A percentile compares a stretch with the other conserved stretches of the same genome.
These are phyloP conservation scores for Drosophila arawakana DNA, from an alignment of 1,140 invertebrate genomes.

Conservation along the genomic window DNA sequence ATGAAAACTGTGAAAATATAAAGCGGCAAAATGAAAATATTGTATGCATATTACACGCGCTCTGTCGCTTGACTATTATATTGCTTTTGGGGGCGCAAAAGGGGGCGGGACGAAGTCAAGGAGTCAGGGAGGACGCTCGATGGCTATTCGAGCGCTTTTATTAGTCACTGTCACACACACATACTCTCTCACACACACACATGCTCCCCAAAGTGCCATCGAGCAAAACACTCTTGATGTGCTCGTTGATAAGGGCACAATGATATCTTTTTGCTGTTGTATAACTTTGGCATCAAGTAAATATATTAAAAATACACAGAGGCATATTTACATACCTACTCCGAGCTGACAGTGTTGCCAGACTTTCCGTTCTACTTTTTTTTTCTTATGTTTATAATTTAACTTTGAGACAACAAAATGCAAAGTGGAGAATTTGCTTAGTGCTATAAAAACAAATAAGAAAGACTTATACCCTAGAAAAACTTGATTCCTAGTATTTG, in stretches of 20 bases:
- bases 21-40: constrained; percentile 67
- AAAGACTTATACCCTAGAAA: background rate
- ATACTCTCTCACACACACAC: constrained; percentile 7
- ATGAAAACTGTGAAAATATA: constrained; percentile 74
- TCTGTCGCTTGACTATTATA: constrained; percentile 76
- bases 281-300: constrained; percentile 52
- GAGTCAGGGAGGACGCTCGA: constrained; percentile 20
- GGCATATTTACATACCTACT: constrained; percentile 17
- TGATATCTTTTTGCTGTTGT: constrained; percentile 63
- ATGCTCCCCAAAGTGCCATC: constrained; percentile 78
- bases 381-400: constrained; percentile 6
- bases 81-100: constrained; percentile 61
- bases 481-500: too few relatives aligned
- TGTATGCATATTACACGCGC: constrained; percentile 69
- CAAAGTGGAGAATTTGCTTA: constrained; percentile 62
- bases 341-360: constrained; percentile 21
- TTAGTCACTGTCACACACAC: constrained; percentile 71
- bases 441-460: constrained; percentile 53
- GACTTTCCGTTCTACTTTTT: background rate
- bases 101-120: constrained; percentile 16
- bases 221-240: constrained; percentile 70
- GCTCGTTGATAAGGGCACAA: constrained; percentile 59
- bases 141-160: constrained; percentile 59
- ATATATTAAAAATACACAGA: constrained; percentile 71
- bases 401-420: constrained; percentile 23